Evolutionary conservation across 2,888 invertebrate genomes (phyloP).

Genomic region (Himalopsyche kuldschensis): DNA sequence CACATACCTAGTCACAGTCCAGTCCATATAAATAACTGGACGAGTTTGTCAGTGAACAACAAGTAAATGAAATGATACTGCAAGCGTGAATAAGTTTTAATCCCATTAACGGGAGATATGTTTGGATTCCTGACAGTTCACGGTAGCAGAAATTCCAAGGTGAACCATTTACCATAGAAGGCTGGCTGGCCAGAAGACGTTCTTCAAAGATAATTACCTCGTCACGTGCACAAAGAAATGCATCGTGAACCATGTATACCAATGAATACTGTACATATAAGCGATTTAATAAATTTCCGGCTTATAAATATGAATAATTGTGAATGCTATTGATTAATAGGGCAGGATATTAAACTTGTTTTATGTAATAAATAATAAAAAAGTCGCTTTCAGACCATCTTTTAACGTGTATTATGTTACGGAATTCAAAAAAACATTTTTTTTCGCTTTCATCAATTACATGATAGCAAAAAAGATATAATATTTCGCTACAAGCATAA

Average conservation of each 20-base stretch:
- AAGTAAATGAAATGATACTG: too few relatives aligned
- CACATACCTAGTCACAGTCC: too few relatives aligned
- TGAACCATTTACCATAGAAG: neutral
- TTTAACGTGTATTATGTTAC: too few relatives aligned
- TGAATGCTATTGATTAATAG: neutral
- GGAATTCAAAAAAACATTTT: too few relatives aligned
- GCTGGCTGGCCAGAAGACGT: neutral
- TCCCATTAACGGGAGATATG: neutral
- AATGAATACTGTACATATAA: neutral
- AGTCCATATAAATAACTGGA: too few relatives aligned
- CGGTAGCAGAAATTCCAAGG: neutral
- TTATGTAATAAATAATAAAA: neutral
- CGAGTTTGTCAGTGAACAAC: too few relatives aligned
- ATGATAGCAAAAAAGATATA: too few relatives aligned
- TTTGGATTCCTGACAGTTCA: neutral
- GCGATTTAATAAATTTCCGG: neutral
- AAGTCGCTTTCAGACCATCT: too few relatives aligned
- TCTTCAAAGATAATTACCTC: neutral
- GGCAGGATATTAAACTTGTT: neutral
- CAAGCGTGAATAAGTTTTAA: neutral
- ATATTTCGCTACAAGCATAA: too few relatives aligned
- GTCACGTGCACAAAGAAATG: neutral
- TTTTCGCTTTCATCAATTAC: too few relatives aligned
- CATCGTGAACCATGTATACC: neutral
- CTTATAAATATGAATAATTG: neutral